Evolutionary conservation across 2,797 vertebrate species (phyloP).

Genomic region (Martes flavigula): DNA sequence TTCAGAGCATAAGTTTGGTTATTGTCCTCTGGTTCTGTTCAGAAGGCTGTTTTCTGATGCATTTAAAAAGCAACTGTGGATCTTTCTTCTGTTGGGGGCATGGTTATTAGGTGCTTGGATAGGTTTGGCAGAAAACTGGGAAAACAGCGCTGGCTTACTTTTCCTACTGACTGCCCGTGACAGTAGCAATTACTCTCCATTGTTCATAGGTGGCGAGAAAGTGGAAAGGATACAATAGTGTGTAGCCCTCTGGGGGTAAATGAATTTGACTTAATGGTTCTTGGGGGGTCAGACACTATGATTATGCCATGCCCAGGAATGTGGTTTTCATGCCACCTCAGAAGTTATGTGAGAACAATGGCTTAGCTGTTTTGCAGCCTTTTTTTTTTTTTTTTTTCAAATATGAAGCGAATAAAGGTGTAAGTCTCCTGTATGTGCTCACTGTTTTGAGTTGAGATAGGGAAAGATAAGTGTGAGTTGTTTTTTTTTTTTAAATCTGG

Average conservation of each 20-base stretch:
- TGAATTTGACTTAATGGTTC: constrained; percentile 91
- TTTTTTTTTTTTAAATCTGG: neutral
- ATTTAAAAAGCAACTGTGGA: constrained; percentile 74
- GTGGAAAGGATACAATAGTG: constrained; percentile 81
- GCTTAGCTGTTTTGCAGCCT: constrained; percentile 76
- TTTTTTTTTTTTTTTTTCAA: neutral
- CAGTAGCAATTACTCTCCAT: constrained; percentile 95
- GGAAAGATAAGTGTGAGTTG: neutral
- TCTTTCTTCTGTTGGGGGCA: constrained; percentile 71
- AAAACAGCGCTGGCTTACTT: constrained; percentile 90
- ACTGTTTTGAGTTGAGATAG: neutral
- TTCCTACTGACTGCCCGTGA: constrained; percentile 89
- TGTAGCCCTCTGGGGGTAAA: constrained; percentile 87
- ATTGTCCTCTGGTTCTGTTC: constrained; percentile 89
- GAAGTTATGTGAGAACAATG: constrained; percentile 86
- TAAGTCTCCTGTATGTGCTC: neutral
- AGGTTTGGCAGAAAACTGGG: constrained; percentile 91
- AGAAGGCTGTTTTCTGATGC: constrained; percentile 84
- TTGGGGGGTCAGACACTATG: constrained; percentile 86
- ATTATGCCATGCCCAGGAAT: constrained; percentile 90
- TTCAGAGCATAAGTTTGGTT: constrained; percentile 90
- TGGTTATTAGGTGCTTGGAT: constrained; percentile 82
- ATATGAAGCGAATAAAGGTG: constrained; percentile 56
- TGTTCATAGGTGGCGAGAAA: constrained; percentile 89
- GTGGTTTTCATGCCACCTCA: constrained; percentile 89